Evolutionary conservation across 2,113 vertebrate genomes (phyloP).

Genomic region (Heptranchias perlo): DNA sequence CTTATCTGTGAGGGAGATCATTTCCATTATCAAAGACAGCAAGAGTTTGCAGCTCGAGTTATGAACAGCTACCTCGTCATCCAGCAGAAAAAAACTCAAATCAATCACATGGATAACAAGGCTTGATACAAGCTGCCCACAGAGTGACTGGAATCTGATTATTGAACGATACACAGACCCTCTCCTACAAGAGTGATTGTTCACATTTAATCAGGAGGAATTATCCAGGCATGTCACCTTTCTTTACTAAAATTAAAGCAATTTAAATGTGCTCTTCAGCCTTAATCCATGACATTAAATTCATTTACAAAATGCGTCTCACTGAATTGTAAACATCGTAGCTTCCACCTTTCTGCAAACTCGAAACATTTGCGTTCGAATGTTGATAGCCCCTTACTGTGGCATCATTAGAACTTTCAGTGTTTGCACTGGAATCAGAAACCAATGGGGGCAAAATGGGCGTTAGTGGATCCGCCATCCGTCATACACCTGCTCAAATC

Average conservation of each 20-base stretch:
- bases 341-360: conserved; percentile 53
- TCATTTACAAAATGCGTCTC: conserved; percentile 50
- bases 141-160: conserved; percentile 71
- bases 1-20: conserved; percentile 50
- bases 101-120: conserved; percentile 71
- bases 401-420: too few species aligned
- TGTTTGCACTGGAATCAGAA: too few species aligned
- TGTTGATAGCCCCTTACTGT: too few species aligned
- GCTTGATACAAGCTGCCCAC: conserved; percentile 63
- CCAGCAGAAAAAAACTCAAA: conserved; percentile 58
- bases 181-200: conserved; percentile 71
- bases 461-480: too few species aligned
- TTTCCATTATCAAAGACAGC: conserved; percentile 60
- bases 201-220: conserved; percentile 66
- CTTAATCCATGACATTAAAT: conserved; percentile 43
- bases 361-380: conserved; percentile 43
- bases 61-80: conserved; percentile 70
- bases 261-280: conserved; percentile 55
- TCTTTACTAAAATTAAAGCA: conserved; percentile 60
- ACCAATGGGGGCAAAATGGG: too few species aligned
- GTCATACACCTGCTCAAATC: too few species aligned
- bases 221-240: conserved; percentile 51
- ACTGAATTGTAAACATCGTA: conserved; percentile 50
- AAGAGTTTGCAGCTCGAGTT: conserved; percentile 58
- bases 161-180: conserved; percentile 66